These are phyloP conservation scores for Tuta absoluta DNA, from an alignment of 2,888 invertebrate species.

Conservation along the genomic window DNA sequence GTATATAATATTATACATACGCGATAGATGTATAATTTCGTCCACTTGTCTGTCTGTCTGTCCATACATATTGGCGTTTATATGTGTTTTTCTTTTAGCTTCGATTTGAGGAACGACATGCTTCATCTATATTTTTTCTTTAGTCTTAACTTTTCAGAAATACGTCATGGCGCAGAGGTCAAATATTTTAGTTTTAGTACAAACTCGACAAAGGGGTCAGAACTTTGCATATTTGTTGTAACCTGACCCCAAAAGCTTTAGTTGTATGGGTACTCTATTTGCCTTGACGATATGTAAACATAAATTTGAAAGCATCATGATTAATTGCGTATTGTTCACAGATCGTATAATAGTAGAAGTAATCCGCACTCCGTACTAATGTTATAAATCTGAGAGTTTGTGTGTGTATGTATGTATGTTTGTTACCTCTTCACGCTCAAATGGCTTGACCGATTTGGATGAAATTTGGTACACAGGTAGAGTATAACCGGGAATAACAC, in stretches of 20 bases:
- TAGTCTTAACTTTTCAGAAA: neutral
- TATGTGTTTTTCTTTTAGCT: neutral
- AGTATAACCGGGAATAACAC: too few relatives aligned
- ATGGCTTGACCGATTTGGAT: too few relatives aligned
- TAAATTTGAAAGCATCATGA: neutral
- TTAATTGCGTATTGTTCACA: neutral
- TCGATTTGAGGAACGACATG: neutral
- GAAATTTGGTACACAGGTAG: too few relatives aligned
- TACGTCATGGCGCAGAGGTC: neutral
- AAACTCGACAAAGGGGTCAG: neutral
- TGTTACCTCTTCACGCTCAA: too few relatives aligned
- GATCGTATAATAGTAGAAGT: too few relatives aligned
- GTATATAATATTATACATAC: too few relatives aligned
- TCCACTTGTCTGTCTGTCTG: too few relatives aligned
- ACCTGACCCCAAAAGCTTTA: slow-evolving; percentile 12
- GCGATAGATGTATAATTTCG: too few relatives aligned
- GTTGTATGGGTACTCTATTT: neutral
- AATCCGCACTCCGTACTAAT: too few relatives aligned
- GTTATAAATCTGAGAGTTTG: too few relatives aligned
- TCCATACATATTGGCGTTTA: too few relatives aligned
- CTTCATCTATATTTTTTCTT: slow-evolving; percentile 1
- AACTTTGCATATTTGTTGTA: slow-evolving; percentile 6
- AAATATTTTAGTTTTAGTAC: slow-evolving; percentile 11
- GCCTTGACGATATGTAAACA: slow-evolving; percentile 1
- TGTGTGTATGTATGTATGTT: too few relatives aligned